Evolutionary conservation across 2,797 vertebrate species (phyloP), one percentile per base, ranked within the genome.

Genomic region (Acestrorhynchus altus): DNA sequence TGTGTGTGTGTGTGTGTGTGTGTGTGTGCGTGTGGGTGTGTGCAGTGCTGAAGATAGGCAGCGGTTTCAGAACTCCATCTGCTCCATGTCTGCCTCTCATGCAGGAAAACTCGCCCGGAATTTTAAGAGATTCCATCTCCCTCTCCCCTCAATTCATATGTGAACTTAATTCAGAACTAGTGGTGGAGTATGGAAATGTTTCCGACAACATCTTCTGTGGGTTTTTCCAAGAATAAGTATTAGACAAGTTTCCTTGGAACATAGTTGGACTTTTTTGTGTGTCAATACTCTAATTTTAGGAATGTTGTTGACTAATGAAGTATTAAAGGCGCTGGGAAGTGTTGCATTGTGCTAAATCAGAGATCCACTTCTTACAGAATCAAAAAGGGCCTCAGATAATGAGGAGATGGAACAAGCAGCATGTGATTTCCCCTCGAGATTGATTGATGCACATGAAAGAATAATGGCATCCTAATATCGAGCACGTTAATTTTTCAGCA

Each of bases 401-500:
- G 80, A 84, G 75, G 87, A 81, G 74, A 51, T 40, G 79, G 75
- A 83, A 66, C 78, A 81, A 86, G 77, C 65, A 82, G 77, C 82
- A 83, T 71, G 69, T 83, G 78, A 81, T 80, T 78, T 51, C 74
- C 77, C 60, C 51, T n/a, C 15, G 85, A 84, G 88, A 87, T 90
- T 84, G 79, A 84, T 83, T 77, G 85, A 82, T 80, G 78, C 60
- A 84, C 80, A 90, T 91, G 77, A 90, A 91, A 90, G 86, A 85
- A 88, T 90, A 91, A 90, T 88, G 90, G 89, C 87, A 89, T 92
- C 90, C 88, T 90, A 89, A 93, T 92, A 90, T 89, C 8, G 83
- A 73, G 59, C 81, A 88, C 78, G 88, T 93, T 90, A 90, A 93
- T 93, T 92, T 94, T 93, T 93, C 88, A 93, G 86, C 80, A 89